phyloP scores from a whole-genome alignment of 1,140 invertebrate genomes.

The Drosophila miranda region DNA sequence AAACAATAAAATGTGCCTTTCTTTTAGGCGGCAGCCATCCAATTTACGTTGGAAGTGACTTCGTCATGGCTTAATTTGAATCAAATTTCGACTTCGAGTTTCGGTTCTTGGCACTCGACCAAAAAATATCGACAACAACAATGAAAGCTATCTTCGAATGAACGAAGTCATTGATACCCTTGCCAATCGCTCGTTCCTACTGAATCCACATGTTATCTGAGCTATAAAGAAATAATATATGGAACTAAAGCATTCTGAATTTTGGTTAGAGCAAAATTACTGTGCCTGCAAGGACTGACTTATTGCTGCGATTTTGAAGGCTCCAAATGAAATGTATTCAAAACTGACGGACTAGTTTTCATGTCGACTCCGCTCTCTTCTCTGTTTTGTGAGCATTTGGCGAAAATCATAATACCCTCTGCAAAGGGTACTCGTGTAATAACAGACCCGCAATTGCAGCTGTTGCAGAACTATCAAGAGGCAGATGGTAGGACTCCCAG shows the following conservation, averaged over 20 bases:
- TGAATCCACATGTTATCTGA: neutral
- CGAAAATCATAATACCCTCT: constrained; percentile 1
- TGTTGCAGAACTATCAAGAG: too few species aligned
- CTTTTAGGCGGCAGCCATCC: constrained; percentile 26
- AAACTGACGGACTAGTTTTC: neutral
- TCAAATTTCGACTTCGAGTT: constrained; percentile 45
- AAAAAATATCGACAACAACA: constrained; percentile 35
- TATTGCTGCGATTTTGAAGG: too few species aligned
- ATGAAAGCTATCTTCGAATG: constrained; percentile 4
- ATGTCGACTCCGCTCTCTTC: too few species aligned
- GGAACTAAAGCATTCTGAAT: too few species aligned
- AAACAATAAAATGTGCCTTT: constrained; percentile 58
- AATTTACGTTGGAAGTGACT: constrained; percentile 55
- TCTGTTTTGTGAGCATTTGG: neutral
- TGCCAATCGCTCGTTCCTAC: neutral
- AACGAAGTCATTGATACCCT: too few species aligned
- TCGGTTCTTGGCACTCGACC: constrained; percentile 27
- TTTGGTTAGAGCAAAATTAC: too few species aligned
- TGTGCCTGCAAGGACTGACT: too few species aligned
- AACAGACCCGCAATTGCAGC: neutral
- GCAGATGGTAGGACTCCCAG: too few species aligned
- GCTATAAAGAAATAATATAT: constrained; percentile 8
- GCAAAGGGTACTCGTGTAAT: too few species aligned
- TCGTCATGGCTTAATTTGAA: constrained; percentile 63
- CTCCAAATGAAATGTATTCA: too few species aligned